These are phyloP conservation scores for Psittacula derbiana DNA, from an alignment of 2,797 vertebrate species.

Conservation along the genomic window DNA sequence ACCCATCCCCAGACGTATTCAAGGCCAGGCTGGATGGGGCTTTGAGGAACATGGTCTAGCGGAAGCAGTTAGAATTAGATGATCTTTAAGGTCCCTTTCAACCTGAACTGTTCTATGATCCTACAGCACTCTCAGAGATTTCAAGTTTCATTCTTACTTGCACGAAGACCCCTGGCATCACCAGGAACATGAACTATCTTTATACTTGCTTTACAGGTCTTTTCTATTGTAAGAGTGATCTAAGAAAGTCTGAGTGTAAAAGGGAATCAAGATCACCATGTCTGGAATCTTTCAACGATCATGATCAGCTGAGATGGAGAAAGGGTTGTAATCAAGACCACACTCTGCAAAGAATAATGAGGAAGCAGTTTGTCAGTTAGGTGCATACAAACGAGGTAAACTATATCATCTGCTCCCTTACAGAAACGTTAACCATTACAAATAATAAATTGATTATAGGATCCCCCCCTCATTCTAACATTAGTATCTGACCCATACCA, in stretches of 20 bases:
- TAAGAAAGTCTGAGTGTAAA: background rate
- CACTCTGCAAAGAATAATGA: background rate
- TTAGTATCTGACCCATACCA: background rate
- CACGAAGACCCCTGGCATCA: background rate
- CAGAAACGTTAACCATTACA: background rate
- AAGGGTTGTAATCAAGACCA: background rate
- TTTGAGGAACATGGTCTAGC: background rate
- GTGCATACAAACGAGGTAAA: background rate
- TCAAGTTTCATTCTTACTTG: background rate
- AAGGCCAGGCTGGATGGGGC: background rate
- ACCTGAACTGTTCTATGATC: background rate
- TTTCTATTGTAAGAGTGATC: background rate
- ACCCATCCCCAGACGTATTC: background rate
- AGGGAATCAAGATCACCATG: background rate
- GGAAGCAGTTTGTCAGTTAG: background rate
- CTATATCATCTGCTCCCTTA: background rate
- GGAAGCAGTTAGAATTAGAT: background rate
- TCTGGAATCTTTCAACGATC: background rate
- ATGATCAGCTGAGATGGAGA: background rate
- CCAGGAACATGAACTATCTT: background rate
- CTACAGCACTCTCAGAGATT: background rate
- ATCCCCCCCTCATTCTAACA: background rate
- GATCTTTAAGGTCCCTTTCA: background rate
- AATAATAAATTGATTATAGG: background rate
- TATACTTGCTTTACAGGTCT: background rate